A percentile compares a stretch with the other conserved stretches of the same genome.
Evolutionary conservation across 53 echinoderm and acorn worm genomes (phyloP).

Genomic region (Hippasteria phrygiana): DNA sequence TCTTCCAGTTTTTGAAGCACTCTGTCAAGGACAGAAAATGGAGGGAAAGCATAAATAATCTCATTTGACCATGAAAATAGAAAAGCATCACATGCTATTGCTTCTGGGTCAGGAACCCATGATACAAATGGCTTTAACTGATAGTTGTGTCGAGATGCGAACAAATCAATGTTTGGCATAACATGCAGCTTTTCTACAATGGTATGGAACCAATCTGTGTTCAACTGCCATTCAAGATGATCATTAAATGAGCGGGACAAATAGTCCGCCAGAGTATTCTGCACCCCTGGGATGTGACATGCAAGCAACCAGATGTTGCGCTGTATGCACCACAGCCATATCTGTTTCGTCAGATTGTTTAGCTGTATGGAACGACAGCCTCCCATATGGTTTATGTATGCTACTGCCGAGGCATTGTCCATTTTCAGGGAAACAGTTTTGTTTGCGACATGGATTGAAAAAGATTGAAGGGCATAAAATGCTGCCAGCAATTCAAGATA

Average conservation of each 20-base stretch:
- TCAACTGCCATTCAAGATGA: constrained; percentile 26
- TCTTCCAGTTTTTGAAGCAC: constrained; percentile 20
- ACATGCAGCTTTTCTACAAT: background rate
- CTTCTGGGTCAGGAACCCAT: constrained; percentile 32
- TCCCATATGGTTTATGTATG: constrained; percentile 45
- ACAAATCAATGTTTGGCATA: constrained; percentile 10
- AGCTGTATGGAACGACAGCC: background rate
- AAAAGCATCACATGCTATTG: constrained; percentile 1
- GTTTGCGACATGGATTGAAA: background rate
- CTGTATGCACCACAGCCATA: constrained; percentile 15
- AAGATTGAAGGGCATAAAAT: constrained; percentile 9
- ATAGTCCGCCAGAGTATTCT: background rate
- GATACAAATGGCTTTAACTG: constrained; percentile 32
- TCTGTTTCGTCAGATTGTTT: background rate
- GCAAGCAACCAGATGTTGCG: background rate
- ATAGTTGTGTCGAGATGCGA: constrained; percentile 32
- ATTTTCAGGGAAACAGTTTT: background rate
- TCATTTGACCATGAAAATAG: constrained; percentile 18
- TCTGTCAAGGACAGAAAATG: constrained; percentile 25
- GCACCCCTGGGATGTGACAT: constrained; percentile 21
- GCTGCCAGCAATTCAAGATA: constrained; percentile 34
- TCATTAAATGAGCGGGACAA: constrained; percentile 1
- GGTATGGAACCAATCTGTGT: background rate
- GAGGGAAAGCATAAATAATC: constrained; percentile 25
- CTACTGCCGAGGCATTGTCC: too few relatives aligned